Evolutionary conservation across 2,113 vertebrate species (phyloP), one percentile per base, ranked within the genome.

Genomic region (Pogona vitticeps): DNA sequence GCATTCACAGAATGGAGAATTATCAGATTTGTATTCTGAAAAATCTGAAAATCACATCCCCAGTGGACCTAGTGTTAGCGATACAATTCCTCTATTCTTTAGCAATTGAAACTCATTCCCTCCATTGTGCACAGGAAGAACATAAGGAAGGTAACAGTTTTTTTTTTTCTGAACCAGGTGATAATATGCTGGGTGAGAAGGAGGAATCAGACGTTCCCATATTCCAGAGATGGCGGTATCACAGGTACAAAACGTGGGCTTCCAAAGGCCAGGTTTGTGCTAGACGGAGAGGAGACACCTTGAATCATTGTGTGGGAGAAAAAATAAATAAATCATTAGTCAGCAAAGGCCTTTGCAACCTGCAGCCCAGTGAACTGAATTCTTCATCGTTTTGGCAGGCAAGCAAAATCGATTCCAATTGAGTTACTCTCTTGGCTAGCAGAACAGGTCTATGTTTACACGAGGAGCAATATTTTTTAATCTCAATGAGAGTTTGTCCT

Each of bases 301-400:
- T 83, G 15, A 7, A 40, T 31, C 38, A 52, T 65, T 46, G 21
- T 81, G 38, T 52, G 6, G 4, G n/a, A 38, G 21, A 4, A 6
- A 21, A 67, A 65, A 14, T 5, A 6, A 58, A 72, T 71, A 9
- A 52, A 36, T 46, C 68, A 59, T 61, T 26, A 6, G 31, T 86
- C 78, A 86, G 85, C 78, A 38, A 26, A 38, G 40, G 21, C 31
- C n/a, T 0, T 80, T 26, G n/a, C 21, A 59, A 80, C 14, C 52
- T 71, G 33, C 8, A 40, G 70, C 17, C 26, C 36, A 56, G n/a
- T 65, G 36, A 75, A 80, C 40, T 40, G 68, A 71, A 36, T 84
- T n/a, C 58, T 84, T n/a, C 68, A 88, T 73, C 23, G 21, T 6
- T 42, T 80, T 80, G 87, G 82, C 82, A 88, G 17, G 68, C 67